These are phyloP conservation scores for Agonopterix subpropinquella DNA, from an alignment of 2,888 invertebrate genomes.

Conservation along the genomic window DNA sequence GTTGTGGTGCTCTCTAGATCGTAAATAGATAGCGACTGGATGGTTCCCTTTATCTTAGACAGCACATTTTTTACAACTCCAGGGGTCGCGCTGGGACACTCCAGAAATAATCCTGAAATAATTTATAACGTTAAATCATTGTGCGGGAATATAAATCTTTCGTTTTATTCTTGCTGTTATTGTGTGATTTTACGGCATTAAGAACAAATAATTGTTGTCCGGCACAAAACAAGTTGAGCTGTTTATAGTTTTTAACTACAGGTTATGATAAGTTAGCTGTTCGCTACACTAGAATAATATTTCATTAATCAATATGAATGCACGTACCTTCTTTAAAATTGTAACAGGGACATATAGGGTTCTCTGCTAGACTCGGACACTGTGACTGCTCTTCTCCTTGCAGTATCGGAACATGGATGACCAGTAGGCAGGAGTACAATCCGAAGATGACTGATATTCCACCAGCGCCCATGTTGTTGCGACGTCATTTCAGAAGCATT, in stretches of 20 bases:
- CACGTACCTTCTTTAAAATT: slow-evolving; percentile 88
- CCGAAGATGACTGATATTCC: slow-evolving; percentile 57
- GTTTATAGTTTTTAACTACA: no score
- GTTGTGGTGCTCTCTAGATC: slow-evolving; percentile 89
- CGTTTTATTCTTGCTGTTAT: not conserved
- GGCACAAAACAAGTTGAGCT: no score
- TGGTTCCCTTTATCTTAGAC: slow-evolving; percentile 79
- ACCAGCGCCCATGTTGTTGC: slow-evolving; percentile 56
- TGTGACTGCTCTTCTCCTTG: slow-evolving; percentile 73
- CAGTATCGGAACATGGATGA: slow-evolving; percentile 67
- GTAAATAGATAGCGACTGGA: slow-evolving; percentile 92
- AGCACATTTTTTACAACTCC: slow-evolving; percentile 83
- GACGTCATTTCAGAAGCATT: slow-evolving; percentile 70
- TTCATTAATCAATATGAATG: not conserved
- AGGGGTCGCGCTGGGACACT: slow-evolving; percentile 90
- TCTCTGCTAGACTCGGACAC: slow-evolving; percentile 85
- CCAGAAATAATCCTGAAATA: slow-evolving; percentile 85
- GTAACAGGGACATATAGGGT: slow-evolving; percentile 92
- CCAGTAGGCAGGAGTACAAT: slow-evolving; percentile 73
- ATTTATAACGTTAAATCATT: not conserved
- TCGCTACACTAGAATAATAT: no score
- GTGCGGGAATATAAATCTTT: no score
- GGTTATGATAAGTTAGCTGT: no score
- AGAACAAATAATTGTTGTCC: no score
- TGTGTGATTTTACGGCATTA: not conserved